Base-by-base conservation (phyloP, 2,797 vertebrate species). In the Anguilla marmorata region DNA sequence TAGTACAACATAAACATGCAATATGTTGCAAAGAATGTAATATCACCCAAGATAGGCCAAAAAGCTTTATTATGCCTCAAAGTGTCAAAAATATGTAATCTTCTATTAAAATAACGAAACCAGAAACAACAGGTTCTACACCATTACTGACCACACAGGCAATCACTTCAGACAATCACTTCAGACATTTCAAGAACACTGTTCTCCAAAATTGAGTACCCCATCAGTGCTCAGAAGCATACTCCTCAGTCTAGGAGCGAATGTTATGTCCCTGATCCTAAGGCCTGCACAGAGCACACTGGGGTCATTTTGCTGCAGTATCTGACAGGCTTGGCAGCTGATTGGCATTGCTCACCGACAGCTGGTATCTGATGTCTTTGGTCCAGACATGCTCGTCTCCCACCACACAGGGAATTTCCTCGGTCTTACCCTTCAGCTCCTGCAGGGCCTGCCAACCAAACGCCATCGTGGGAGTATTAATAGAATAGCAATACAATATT, bases 361-460 rank as follows among this genome's bases (percentile, higher is more conserved):
- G 90, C 94, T 99, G 98, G 88, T 97, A 98, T 91, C 90, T 92
- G 92, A 99, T 88, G 0, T 97, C 93, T 0, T 93, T 90, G 0
- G 98, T 99, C 98, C 98, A 99, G 88, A 99, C 96, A 45, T 97
- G 96, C 87, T 99, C 96, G 0, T 98, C 97, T 3, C 98, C 98
- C 0, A 99, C 93, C 89, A 99, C 96, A 0, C 98, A 99, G 0
- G 98, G 98, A 91, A 99, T 94, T 87, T 97, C 95, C 92, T 98
- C 98, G 0, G 97, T 99, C 91, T 54, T 94, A 87, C 91, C 96
- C 91, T 96, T 97, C 66, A 98, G 90, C 5, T 94, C 90, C 0
- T 91, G 92, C 0, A 99, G 91, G 0, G 95, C 97, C 98, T 99
- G 86, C 2, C 21, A 21, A 87, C 87, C 37, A 89, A 79, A 88